Evolutionary conservation across 2,888 invertebrate genomes (phyloP).

Genomic region (Dinocampus coccinellae): DNA sequence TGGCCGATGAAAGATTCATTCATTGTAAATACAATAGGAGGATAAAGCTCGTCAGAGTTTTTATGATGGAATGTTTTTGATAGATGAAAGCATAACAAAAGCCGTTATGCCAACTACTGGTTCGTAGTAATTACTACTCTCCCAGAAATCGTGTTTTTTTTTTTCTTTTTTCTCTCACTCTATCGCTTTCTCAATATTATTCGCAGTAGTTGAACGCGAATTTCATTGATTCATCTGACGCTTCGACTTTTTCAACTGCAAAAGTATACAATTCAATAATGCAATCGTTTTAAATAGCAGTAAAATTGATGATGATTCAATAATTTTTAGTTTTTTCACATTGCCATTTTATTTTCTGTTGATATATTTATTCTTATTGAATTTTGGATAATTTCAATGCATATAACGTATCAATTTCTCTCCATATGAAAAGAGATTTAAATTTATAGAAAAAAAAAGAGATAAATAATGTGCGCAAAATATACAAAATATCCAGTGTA

Average conservation of each 20-base stretch:
- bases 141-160: conserved; percentile 5
- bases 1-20: neutral
- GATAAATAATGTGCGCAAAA: neutral
- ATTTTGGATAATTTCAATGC: neutral
- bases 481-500: neutral
- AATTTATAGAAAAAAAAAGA: neutral
- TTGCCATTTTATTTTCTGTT: too few species aligned
- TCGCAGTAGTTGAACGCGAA: conserved; percentile 43
- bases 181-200: conserved; percentile 41
- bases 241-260: neutral
- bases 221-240: conserved; percentile 45
- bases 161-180: conserved; percentile 11
- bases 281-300: neutral
- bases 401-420: neutral
- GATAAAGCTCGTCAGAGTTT: neutral
- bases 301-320: neutral
- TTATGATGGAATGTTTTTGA: neutral
- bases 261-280: neutral
- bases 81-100: conserved; percentile 2
- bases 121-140: neutral
- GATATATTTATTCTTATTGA: neutral
- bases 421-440: too few species aligned
- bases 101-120: neutral
- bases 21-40: neutral
- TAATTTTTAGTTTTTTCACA: too few species aligned